Evolutionary conservation across 2,888 invertebrate species (phyloP).

Genomic region (Diadegma fenestrale): DNA sequence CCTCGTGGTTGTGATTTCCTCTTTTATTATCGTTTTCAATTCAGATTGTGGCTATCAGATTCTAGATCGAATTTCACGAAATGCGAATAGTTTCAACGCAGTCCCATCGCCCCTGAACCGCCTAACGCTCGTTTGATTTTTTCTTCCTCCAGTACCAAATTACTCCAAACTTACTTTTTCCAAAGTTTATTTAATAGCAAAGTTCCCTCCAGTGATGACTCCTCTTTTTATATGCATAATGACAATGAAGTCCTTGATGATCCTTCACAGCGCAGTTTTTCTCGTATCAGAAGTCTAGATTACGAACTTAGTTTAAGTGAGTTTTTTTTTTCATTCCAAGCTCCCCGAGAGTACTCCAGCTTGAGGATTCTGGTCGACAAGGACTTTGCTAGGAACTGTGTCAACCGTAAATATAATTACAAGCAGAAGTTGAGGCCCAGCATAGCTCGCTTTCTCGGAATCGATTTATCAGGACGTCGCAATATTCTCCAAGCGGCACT

Average conservation of each 20-base stretch:
- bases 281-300: conserved; percentile 1
- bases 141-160: not conserved
- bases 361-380: not conserved
- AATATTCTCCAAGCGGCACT: not conserved
- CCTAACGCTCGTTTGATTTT: not conserved
- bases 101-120: not conserved
- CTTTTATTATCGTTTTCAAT: not conserved
- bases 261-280: not conserved
- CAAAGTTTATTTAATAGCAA: not conserved
- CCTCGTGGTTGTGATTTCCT: not conserved
- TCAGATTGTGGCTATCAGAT: not conserved
- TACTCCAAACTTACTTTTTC: not conserved
- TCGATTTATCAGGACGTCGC: not conserved
- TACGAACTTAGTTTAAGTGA: conserved; percentile 3
- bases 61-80: conserved; percentile 3
- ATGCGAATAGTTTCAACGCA: not conserved
- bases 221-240: conserved; percentile 2
- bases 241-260: not conserved
- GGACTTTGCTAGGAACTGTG: conserved; percentile 3
- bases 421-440: not conserved
- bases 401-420: conserved; percentile 8
- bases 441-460: not conserved
- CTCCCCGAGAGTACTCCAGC: not conserved
- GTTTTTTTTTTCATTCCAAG: not conserved
- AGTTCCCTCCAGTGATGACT: not conserved